These are phyloP conservation scores for Thecocarcelia acutangulata DNA, from an alignment of 2,888 invertebrate species.

Conservation along the genomic window DNA sequence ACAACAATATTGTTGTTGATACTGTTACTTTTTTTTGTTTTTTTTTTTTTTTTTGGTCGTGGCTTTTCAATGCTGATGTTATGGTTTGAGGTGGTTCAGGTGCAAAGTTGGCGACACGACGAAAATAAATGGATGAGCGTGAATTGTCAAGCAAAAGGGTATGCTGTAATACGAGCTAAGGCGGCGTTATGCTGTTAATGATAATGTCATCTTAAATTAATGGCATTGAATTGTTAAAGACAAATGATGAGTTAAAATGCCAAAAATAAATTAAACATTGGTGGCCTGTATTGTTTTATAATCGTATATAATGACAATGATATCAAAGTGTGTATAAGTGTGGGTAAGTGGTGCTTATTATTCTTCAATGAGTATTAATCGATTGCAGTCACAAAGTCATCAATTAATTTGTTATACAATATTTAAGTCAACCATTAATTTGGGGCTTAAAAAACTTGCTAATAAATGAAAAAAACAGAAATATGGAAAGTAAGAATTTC, in stretches of 20 bases:
- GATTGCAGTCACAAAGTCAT: too few species aligned
- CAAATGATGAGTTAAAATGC: constrained; percentile 61
- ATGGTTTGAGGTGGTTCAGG: constrained; percentile 18
- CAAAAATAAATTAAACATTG: constrained; percentile 17
- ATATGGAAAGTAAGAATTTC: too few species aligned
- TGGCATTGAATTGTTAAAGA: constrained; percentile 53
- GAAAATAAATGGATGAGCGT: neutral
- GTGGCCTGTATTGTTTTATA: too few species aligned
- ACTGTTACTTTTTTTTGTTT: neutral
- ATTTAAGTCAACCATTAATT: too few species aligned
- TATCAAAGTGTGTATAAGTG: too few species aligned
- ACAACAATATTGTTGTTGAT: constrained; percentile 31
- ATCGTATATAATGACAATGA: too few species aligned
- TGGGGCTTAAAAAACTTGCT: too few species aligned
- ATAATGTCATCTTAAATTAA: constrained; percentile 52
- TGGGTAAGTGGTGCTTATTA: too few species aligned
- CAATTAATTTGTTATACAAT: too few species aligned
- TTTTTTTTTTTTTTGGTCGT: constrained; percentile 5
- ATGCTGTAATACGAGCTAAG: neutral
- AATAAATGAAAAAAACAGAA: too few species aligned
- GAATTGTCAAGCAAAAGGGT: neutral
- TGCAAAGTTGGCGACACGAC: neutral
- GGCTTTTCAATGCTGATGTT: constrained; percentile 18
- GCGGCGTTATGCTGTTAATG: constrained; percentile 41
- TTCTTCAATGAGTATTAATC: too few species aligned